Evolutionary conservation across 23 tunicate genomes (phyloP).

Genomic region (Ciona savignyi): DNA sequence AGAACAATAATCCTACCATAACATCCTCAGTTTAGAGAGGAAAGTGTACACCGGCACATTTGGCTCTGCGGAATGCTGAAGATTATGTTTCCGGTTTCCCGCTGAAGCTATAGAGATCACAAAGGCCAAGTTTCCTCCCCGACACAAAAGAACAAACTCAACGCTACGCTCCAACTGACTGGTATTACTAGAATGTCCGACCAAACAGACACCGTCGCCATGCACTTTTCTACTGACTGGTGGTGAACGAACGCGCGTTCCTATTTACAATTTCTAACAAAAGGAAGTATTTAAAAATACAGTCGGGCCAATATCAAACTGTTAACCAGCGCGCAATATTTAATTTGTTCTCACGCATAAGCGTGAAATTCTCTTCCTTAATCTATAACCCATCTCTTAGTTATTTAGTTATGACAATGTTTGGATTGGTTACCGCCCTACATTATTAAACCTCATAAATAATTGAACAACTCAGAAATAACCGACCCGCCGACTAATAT

Average conservation of each 20-base stretch:
- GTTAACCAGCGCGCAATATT: background rate
- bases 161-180: background rate
- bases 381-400: too few species aligned
- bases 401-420: too few species aligned
- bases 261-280: background rate
- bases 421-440: background rate
- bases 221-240: background rate
- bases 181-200: background rate
- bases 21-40: background rate
- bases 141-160: background rate
- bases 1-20: background rate
- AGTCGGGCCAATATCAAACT: background rate
- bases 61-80: background rate
- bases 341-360: background rate
- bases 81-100: background rate
- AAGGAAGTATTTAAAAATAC: background rate
- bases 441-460: too few species aligned
- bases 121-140: background rate
- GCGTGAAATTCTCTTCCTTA: background rate
- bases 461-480: too few species aligned
- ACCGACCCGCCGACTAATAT: background rate
- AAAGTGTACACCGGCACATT: background rate
- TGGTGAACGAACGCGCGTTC: background rate
- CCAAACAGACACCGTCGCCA: background rate
- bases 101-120: background rate